These are phyloP conservation scores for Etheostoma cragini DNA, from an alignment of 2,113 vertebrate species.

Conservation along the genomic window DNA sequence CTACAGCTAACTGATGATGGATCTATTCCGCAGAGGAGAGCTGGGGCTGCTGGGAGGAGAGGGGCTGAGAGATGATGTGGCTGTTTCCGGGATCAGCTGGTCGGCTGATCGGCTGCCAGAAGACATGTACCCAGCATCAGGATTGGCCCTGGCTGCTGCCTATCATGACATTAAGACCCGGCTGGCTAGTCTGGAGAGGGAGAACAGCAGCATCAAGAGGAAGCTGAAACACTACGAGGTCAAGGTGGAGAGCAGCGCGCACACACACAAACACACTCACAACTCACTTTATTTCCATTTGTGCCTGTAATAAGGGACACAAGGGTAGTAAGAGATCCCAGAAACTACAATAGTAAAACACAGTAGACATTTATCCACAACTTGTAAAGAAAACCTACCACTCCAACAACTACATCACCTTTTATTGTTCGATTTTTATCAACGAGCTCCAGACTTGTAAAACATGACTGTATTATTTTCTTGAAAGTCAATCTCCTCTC, in stretches of 20 bases:
- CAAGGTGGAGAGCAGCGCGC: conserved; percentile 77
- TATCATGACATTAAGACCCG: conserved; percentile 94
- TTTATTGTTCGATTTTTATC: not conserved
- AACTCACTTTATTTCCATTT: not conserved
- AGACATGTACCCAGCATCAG: conserved; percentile 90
- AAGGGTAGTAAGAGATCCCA: not conserved
- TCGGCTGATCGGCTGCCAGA: conserved; percentile 85
- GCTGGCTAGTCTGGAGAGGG: conserved; percentile 88
- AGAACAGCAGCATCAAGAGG: conserved; percentile 91
- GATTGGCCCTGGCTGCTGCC: conserved; percentile 92
- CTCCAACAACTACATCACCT: not conserved
- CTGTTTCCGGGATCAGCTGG: conserved; percentile 81
- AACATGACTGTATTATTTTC: not conserved
- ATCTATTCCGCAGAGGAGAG: conserved; percentile 91
- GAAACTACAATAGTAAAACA: not conserved
- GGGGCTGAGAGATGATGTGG: conserved; percentile 87
- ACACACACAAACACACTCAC: not conserved
- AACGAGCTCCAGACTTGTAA: not conserved
- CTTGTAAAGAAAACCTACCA: not conserved
- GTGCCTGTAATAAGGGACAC: not conserved
- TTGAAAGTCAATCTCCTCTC: not conserved
- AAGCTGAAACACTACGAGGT: conserved; percentile 91
- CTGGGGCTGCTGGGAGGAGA: conserved; percentile 90
- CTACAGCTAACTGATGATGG: conserved; percentile 83
- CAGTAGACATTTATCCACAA: not conserved